Percentiles rank a stretch among this genome's conserved stretches.
Evolutionary conservation across 1,140 invertebrate species (phyloP).

Genomic region (Drosophila sp.): DNA sequence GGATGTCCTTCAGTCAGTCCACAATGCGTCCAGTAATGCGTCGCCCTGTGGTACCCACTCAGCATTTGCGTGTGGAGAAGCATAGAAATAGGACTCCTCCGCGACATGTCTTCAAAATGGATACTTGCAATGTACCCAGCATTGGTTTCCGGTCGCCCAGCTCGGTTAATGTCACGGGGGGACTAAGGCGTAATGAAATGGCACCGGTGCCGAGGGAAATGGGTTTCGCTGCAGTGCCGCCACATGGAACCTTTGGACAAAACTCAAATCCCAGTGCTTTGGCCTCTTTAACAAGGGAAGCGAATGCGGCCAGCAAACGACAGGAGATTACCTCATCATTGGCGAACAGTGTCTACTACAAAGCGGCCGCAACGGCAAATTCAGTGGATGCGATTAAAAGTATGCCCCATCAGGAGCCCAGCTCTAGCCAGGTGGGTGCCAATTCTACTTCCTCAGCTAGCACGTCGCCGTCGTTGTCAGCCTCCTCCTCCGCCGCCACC

Average conservation of each 20-base stretch:
- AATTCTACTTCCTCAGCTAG: too few relatives aligned
- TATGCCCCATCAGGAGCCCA: neutral
- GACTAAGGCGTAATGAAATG: neutral
- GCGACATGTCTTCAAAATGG: constrained; percentile 52
- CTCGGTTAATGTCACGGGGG: neutral
- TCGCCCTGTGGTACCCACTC: constrained; percentile 49
- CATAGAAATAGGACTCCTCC: constrained; percentile 5
- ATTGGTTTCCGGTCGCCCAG: constrained; percentile 40
- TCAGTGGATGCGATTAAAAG: neutral
- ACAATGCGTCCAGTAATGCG: neutral
- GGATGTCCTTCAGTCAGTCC: neutral
- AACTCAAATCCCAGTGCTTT: constrained; percentile 46
- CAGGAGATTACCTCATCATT: constrained; percentile 31
- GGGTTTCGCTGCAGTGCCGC: constrained; percentile 28
- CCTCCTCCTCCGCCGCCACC: neutral
- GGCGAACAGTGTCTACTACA: constrained; percentile 31
- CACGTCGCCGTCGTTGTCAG: neutral
- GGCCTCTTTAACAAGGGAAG: constrained; percentile 43
- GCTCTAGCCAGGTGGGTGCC: neutral
- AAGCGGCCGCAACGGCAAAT: neutral
- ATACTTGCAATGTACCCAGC: constrained; percentile 44
- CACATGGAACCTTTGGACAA: constrained; percentile 15
- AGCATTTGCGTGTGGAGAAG: constrained; percentile 60
- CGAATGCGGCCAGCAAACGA: constrained; percentile 33
- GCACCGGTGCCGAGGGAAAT: neutral